Conservation (phyloP, 2,888 invertebrate genomes). For the Hemicrepidius hirtus region DNA sequence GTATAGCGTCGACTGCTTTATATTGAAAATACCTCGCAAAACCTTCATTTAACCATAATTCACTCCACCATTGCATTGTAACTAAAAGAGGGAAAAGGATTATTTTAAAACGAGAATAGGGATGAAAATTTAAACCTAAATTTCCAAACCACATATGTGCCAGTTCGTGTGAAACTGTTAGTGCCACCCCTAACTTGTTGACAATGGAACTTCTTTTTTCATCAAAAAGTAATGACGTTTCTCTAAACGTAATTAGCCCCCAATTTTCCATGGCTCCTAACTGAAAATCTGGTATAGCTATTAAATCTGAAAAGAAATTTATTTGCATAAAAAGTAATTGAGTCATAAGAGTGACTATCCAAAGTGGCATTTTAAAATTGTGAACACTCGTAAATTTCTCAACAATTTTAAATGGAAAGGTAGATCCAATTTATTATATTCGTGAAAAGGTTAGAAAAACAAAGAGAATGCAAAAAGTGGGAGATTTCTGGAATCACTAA, state of each 20-base stretch:
- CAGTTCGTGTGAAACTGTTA: slow-evolving; percentile 92
- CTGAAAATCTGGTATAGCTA: slow-evolving; percentile 90
- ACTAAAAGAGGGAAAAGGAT: slow-evolving; percentile 73
- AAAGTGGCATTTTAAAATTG: too few species aligned
- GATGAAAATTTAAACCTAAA: slow-evolving; percentile 76
- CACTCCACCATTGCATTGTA: slow-evolving; percentile 96
- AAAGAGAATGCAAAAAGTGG: too few species aligned
- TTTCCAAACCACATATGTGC: slow-evolving; percentile 98
- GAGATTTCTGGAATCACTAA: too few species aligned
- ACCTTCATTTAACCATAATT: slow-evolving; percentile 95
- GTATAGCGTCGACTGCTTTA: slow-evolving; percentile 82
- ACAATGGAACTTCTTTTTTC: slow-evolving; percentile 81
- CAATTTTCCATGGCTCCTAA: slow-evolving; percentile 98
- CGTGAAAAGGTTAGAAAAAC: too few species aligned
- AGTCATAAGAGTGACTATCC: too few species aligned
- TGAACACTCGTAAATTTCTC: too few species aligned
- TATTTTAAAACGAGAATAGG: not conserved
- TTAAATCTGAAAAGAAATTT: slow-evolving; percentile 79
- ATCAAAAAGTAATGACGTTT: slow-evolving; percentile 89
- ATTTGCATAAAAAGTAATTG: too few species aligned
- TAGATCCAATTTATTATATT: too few species aligned
- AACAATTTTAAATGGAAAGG: too few species aligned
- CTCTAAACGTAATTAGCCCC: slow-evolving; percentile 94
- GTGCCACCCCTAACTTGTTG: slow-evolving; percentile 86
- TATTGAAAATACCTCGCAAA: slow-evolving; percentile 94